phyloP scores from a whole-genome alignment of 2,113 vertebrate genomes.

The Otis tarda region DNA sequence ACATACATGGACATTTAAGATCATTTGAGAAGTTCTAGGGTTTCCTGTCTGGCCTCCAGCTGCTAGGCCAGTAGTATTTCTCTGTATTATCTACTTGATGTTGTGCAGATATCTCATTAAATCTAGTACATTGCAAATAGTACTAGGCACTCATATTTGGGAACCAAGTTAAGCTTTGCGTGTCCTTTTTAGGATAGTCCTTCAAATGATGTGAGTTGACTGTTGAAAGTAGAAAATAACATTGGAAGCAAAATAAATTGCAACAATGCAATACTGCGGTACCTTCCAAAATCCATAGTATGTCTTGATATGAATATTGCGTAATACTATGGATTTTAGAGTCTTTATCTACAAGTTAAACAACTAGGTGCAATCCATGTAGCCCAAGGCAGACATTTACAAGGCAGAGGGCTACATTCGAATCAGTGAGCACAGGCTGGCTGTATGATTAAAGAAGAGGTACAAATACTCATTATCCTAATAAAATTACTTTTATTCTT shows the following conservation, averaged over 20 bases:
- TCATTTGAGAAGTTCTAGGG: background rate
- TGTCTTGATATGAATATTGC: background rate
- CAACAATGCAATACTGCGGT: background rate
- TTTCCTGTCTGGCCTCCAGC: background rate
- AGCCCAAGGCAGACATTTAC: background rate
- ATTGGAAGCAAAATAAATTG: background rate
- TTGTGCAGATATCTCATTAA: background rate
- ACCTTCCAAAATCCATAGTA: background rate
- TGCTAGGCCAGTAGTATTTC: background rate
- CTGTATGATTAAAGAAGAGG: background rate
- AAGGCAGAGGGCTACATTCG: background rate
- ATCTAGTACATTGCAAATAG: background rate
- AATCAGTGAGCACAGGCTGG: background rate
- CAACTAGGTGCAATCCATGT: background rate
- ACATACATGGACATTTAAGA: background rate
- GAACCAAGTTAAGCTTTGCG: background rate
- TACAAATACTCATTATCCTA: background rate
- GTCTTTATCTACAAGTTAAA: background rate
- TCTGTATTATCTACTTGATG: background rate
- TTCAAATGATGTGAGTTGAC: background rate
- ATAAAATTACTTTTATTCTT: background rate
- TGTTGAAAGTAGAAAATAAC: background rate
- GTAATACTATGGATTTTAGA: background rate
- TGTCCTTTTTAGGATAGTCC: background rate
- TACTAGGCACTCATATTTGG: background rate